Conservation (phyloP, 23 tunicate genomes). For the Trididemnum clinides region DNA sequence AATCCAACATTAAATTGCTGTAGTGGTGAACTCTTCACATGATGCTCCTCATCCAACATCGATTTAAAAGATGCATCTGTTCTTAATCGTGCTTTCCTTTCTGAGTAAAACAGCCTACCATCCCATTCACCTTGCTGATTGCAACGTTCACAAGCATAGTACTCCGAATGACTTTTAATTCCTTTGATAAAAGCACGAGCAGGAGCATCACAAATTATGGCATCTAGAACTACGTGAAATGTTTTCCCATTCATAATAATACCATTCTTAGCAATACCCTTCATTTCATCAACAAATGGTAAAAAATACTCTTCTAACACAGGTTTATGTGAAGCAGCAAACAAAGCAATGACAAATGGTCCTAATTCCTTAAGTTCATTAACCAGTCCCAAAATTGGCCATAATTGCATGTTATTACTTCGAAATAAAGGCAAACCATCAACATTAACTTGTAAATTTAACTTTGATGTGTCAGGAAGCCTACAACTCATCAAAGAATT, state of each 20-base stretch:
- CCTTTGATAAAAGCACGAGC: conserved; percentile 50
- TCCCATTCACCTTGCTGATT: conserved; percentile 30
- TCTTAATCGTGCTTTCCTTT: background rate
- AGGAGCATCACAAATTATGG: conserved; percentile 61
- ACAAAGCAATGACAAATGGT: conserved; percentile 25
- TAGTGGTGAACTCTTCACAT: conserved; percentile 3
- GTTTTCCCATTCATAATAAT: background rate
- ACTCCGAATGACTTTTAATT: conserved; percentile 44
- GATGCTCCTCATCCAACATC: conserved; percentile 36
- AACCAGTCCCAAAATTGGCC: conserved; percentile 48
- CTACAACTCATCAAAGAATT: background rate
- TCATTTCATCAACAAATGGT: background rate
- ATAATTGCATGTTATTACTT: conserved; percentile 8
- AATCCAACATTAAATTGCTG: conserved; percentile 26
- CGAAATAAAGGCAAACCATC: conserved; percentile 59
- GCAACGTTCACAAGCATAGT: conserved; percentile 39
- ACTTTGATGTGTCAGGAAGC: background rate
- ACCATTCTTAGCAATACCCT: background rate
- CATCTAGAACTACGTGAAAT: background rate
- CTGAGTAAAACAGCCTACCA: conserved; percentile 28
- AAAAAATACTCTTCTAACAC: background rate
- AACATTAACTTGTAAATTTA: conserved; percentile 20
- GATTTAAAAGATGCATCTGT: conserved; percentile 23
- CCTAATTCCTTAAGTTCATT: background rate
- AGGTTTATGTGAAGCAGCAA: conserved; percentile 11